These are phyloP conservation scores for Trichonephila inaurata DNA, from an alignment of 1,140 invertebrate species.

Conservation along the genomic window DNA sequence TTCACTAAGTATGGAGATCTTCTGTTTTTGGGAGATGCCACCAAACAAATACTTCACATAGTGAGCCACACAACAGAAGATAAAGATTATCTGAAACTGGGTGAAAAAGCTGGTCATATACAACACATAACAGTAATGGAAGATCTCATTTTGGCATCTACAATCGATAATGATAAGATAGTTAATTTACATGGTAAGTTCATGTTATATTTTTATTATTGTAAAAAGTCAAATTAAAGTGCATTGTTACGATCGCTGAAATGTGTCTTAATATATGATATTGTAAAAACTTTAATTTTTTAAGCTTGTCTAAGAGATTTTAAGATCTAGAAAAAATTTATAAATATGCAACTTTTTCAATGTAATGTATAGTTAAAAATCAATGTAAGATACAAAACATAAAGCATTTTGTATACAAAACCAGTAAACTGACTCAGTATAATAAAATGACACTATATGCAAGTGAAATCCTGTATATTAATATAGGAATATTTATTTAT, in stretches of 20 bases:
- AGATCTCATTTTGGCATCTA: background rate
- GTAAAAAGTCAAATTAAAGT: background rate
- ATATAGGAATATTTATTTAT: no score
- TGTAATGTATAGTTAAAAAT: no score
- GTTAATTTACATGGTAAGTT: constrained; percentile 4
- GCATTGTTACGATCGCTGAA: background rate
- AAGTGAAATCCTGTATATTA: no score
- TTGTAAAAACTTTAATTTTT: no score
- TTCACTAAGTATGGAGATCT: constrained; percentile 9
- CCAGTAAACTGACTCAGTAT: no score
- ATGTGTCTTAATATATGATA: no score
- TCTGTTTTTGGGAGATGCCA: background rate
- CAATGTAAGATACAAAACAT: no score
- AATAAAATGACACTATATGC: no score
- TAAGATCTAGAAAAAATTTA: no score
- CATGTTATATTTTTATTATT: background rate
- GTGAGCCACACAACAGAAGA: background rate
- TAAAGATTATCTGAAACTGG: background rate
- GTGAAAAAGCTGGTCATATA: background rate
- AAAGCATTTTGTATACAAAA: no score
- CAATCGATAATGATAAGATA: background rate
- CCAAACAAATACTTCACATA: background rate
- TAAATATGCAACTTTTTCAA: no score
- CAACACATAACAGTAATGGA: background rate
- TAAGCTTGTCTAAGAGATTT: no score